These are phyloP conservation scores for Pseudoips prasinana DNA, from an alignment of 2,888 invertebrate genomes.

Conservation along the genomic window DNA sequence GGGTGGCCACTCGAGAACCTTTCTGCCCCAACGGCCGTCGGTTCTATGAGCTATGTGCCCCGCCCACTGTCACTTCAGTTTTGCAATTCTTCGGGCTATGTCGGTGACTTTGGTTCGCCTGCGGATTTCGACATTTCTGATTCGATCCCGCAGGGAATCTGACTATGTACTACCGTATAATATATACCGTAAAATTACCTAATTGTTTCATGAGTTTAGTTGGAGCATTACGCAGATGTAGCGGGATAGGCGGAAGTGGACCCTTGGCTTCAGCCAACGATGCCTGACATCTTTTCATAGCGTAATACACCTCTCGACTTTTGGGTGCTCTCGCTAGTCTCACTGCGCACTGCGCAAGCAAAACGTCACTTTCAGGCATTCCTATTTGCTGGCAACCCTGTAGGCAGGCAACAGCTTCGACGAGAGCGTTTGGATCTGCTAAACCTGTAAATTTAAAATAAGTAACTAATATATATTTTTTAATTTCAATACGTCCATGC, in stretches of 20 bases:
- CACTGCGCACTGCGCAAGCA: constrained; percentile 89
- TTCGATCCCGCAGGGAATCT: too few species aligned
- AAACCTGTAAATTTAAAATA: constrained; percentile 75
- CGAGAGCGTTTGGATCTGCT: constrained; percentile 84
- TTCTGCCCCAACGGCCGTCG: too few species aligned
- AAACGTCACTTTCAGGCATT: constrained; percentile 90
- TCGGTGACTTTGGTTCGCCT: too few species aligned
- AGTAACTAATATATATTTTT: too few species aligned
- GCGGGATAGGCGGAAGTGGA: constrained; percentile 87
- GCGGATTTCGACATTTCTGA: too few species aligned
- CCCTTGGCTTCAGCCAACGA: constrained; percentile 84
- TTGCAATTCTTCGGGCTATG: too few species aligned
- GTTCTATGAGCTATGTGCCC: too few species aligned
- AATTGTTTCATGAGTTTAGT: constrained; percentile 89
- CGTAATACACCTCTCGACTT: constrained; percentile 83
- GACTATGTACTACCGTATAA: too few species aligned
- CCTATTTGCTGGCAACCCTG: constrained; percentile 91
- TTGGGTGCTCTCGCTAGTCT: constrained; percentile 90
- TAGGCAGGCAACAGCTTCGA: constrained; percentile 87
- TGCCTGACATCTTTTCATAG: constrained; percentile 83
- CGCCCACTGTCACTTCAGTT: too few species aligned
- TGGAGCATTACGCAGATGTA: constrained; percentile 91
- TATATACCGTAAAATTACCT: too few species aligned
- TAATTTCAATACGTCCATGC: too few species aligned
- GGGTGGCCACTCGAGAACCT: too few species aligned